Evolutionary conservation across 2,797 vertebrate genomes (phyloP).

Genomic region (Microtus agrestis): DNA sequence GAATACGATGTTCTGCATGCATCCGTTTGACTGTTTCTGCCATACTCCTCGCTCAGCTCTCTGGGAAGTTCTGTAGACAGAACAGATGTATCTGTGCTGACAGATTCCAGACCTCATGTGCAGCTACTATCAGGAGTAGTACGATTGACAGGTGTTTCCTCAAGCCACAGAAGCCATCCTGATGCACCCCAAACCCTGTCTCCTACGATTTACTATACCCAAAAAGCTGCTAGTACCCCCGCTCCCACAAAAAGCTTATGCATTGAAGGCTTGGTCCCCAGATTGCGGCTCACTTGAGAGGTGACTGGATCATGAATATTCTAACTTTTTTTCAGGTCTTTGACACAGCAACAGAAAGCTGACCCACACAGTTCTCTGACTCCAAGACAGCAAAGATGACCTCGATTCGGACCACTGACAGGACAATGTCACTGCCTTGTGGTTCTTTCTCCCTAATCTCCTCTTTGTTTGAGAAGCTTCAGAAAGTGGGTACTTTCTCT

Average conservation of each 20-base stretch:
- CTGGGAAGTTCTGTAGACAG: conserved; percentile 35
- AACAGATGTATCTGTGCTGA: not conserved
- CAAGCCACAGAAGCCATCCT: not conserved
- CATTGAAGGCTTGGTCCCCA: not conserved
- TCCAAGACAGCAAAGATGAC: not conserved
- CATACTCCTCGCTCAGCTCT: not conserved
- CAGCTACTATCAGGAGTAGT: not conserved
- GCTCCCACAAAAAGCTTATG: not conserved
- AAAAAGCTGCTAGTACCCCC: not conserved
- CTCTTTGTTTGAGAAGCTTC: not conserved
- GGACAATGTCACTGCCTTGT: not conserved
- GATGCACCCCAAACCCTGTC: not conserved
- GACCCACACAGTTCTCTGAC: not conserved
- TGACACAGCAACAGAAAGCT: not conserved
- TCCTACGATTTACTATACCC: not conserved
- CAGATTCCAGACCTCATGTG: not conserved
- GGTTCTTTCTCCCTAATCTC: conserved; percentile 19
- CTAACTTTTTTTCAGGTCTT: not conserved
- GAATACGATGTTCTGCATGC: not conserved
- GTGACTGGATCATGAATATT: not conserved
- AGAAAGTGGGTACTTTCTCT: not conserved
- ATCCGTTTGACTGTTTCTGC: not conserved
- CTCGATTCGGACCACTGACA: not conserved
- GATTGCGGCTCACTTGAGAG: not conserved
- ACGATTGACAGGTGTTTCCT: conserved; percentile 20